phyloP scores from a whole-genome alignment of 2,888 invertebrate genomes.

The Mimumesa dahlbomi region DNA sequence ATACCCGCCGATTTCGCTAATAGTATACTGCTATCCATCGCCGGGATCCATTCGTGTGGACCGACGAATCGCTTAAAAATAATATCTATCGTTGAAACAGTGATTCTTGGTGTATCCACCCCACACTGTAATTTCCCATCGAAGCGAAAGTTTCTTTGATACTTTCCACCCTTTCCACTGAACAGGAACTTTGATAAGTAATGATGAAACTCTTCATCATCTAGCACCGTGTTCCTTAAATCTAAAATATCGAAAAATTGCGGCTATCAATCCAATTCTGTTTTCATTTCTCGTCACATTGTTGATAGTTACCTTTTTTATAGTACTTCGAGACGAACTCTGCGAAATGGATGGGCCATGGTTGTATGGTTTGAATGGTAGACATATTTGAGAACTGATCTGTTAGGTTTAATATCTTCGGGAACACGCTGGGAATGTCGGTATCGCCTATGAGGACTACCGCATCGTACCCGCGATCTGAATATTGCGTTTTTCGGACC shows the following conservation, averaged over 20 bases:
- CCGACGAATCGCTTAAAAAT: slow-evolving; percentile 83
- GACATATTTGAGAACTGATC: slow-evolving; percentile 81
- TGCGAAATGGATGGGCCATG: slow-evolving; percentile 86
- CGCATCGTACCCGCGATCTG: slow-evolving; percentile 84
- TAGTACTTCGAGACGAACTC: slow-evolving; percentile 84
- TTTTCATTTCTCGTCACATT: background rate
- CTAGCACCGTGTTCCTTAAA: slow-evolving; percentile 78
- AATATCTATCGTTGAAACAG: slow-evolving; percentile 84
- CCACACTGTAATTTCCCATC: slow-evolving; percentile 84
- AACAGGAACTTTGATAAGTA: slow-evolving; percentile 87
- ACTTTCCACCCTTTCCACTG: slow-evolving; percentile 86
- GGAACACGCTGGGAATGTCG: slow-evolving; percentile 85
- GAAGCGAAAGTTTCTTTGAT: slow-evolving; percentile 86
- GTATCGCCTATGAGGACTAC: slow-evolving; percentile 85
- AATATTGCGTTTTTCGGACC: slow-evolving; percentile 84
- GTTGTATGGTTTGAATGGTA: slow-evolving; percentile 82
- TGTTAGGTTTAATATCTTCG: slow-evolving; percentile 82
- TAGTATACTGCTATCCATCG: slow-evolving; percentile 85
- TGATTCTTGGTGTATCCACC: slow-evolving; percentile 82
- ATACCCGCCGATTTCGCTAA: slow-evolving; percentile 83
- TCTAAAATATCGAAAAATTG: slow-evolving; percentile 79
- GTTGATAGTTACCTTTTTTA: slow-evolving; percentile 80
- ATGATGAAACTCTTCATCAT: slow-evolving; percentile 83
- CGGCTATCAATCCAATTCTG: background rate
- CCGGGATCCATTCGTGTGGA: slow-evolving; percentile 87